phyloP scores from a whole-genome alignment of 1,140 invertebrate species.

The Trissolcus basalis region DNA sequence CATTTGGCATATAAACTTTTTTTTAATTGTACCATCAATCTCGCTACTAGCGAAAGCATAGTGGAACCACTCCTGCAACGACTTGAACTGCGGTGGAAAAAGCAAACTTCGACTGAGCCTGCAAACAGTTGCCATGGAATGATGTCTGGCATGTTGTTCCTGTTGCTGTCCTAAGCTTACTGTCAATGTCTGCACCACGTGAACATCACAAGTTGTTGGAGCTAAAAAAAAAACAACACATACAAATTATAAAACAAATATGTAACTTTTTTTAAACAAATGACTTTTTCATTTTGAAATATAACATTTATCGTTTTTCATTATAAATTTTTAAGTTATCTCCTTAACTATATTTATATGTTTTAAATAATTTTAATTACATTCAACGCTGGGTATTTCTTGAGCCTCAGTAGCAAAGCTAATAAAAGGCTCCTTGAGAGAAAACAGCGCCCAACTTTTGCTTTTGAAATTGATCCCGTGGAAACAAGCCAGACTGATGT shows the following conservation, averaged over 20 bases:
- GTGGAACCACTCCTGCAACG: conserved; percentile 96
- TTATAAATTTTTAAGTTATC: too few species aligned
- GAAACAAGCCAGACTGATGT: conserved; percentile 97
- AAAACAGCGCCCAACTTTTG: conserved; percentile 97
- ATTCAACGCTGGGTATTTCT: conserved; percentile 83
- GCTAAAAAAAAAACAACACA: conserved; percentile 53
- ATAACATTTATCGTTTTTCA: too few species aligned
- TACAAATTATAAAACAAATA: too few species aligned
- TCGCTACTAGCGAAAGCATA: conserved; percentile 96
- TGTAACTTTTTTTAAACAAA: too few species aligned
- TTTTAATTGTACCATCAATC: conserved; percentile 96
- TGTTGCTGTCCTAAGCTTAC: conserved; percentile 88
- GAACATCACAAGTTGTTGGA: conserved; percentile 77
- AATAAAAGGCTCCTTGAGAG: conserved; percentile 94
- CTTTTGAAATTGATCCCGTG: conserved; percentile 98
- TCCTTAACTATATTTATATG: too few species aligned
- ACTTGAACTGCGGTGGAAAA: conserved; percentile 96
- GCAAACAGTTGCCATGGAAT: conserved; percentile 94
- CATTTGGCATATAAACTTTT: too few species aligned
- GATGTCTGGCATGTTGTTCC: conserved; percentile 83
- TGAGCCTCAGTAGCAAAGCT: conserved; percentile 97
- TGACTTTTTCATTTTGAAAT: too few species aligned
- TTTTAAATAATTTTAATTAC: conserved; percentile 69
- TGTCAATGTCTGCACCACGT: conserved; percentile 91
- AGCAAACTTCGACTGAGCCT: conserved; percentile 92